Evolutionary conservation across 1,140 invertebrate genomes (phyloP).

Genomic region (Bombus breviceps): DNA sequence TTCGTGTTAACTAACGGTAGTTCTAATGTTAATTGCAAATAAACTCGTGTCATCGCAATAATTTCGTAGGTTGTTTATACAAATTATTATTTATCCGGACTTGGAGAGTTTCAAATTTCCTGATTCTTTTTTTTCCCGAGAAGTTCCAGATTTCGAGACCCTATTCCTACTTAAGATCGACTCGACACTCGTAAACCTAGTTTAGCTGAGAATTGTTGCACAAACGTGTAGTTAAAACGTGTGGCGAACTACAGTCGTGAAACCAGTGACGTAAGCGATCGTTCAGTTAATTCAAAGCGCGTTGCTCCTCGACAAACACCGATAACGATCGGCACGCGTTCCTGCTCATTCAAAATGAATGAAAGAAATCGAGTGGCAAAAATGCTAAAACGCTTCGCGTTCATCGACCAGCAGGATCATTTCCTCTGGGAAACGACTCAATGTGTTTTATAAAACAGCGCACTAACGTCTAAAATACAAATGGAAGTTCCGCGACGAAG

Average conservation of each 20-base stretch:
- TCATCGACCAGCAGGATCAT: not conserved
- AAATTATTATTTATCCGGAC: not conserved
- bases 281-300: conserved; percentile 10
- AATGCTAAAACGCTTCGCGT: not conserved
- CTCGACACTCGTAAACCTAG: too few species aligned
- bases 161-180: not conserved
- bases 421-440: not conserved
- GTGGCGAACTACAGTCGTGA: not conserved
- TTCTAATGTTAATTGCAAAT: too few species aligned
- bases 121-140: not conserved
- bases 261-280: not conserved
- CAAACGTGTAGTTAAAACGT: too few species aligned
- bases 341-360: too few species aligned
- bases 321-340: conserved; percentile 1
- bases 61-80: not conserved
- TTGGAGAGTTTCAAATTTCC: not conserved
- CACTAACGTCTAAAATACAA: not conserved
- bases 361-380: not conserved
- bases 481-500: not conserved
- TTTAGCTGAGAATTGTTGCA: too few species aligned
- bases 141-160: not conserved
- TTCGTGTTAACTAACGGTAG: too few species aligned
- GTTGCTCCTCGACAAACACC: not conserved
- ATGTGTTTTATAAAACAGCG: conserved; percentile 4
- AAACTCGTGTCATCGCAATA: too few species aligned